phyloP scores from a whole-genome alignment of 2,797 vertebrate species.

The Garrulus glandarius region DNA sequence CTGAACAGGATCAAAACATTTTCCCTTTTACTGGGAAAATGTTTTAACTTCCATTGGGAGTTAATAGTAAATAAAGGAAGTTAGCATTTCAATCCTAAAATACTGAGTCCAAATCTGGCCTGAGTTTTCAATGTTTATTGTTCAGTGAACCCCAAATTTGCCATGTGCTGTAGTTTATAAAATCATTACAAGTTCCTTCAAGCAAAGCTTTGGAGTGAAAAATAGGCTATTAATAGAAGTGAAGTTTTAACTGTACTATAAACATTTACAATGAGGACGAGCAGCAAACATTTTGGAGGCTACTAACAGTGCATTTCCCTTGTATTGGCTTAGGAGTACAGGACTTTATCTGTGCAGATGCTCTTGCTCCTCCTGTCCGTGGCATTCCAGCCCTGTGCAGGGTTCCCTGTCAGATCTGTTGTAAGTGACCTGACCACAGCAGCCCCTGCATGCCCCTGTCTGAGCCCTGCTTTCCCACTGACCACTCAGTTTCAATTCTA shows the following conservation, averaged over 20 bases:
- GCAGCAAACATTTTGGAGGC: background rate
- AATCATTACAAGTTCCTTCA: background rate
- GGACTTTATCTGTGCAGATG: constrained; percentile 66
- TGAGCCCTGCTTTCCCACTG: constrained; percentile 8
- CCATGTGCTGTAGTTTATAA: background rate
- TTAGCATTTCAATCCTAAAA: background rate
- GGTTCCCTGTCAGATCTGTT: constrained; percentile 81
- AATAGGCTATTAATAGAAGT: background rate
- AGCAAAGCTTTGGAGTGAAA: constrained; percentile 10
- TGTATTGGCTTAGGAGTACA: constrained; percentile 65
- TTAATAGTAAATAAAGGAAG: background rate
- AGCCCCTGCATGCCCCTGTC: constrained; percentile 24
- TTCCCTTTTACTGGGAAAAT: background rate
- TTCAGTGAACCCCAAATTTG: background rate
- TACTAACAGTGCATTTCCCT: constrained; percentile 53
- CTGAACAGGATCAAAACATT: constrained; percentile 52
- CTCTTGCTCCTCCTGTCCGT: constrained; percentile 67
- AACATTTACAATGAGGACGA: background rate
- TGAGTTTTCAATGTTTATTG: background rate
- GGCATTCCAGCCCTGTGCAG: constrained; percentile 75
- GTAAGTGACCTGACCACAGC: constrained; percentile 75
- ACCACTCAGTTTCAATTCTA: constrained; percentile 24
- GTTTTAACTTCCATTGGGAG: background rate
- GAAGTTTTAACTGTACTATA: background rate
- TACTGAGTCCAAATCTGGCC: background rate